Evolutionary conservation across 2,888 invertebrate genomes (phyloP), one percentile per base, ranked within the genome.

Genomic region (Sinhomidia bicolor): DNA sequence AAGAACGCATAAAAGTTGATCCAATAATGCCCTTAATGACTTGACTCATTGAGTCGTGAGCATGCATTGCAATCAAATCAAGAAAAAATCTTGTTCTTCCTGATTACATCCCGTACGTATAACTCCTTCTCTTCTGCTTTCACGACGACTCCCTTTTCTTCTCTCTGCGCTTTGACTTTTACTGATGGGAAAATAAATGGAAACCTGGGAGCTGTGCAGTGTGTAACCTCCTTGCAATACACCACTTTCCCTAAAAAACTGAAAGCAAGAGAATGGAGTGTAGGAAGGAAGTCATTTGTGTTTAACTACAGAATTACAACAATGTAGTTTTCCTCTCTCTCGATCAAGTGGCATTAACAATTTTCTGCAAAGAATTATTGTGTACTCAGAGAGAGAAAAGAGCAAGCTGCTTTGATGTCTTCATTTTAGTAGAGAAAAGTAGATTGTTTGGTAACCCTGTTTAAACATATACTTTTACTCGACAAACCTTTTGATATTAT

Each of bases 351-450:
- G 54, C 29, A 23, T 51, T 76, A 12, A 51, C 51, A 23, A 76
- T 76, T 76, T 76, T 29, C n/a, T n/a, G 54, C 74, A 78, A 44
- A 36, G 62, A 36, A 60, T 20, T 41, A 23, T 10, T 68, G 68
- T 68, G 51, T 44, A 82, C 68, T 82, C 65, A 71, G 41, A 44
- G 29, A 76, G 60, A 60, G n/a, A n/a, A 76, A 83, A 83, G 36
- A 71, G 78, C 51, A 85, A 85, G 85, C 68, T 85, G 32, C 85
- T 85, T 85, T 85, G 85, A 85, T 79, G 68, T 85, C 68, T 68
- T 78, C 65, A 62, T 85, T 62, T 85, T 41, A 23, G 47, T 44
- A 20, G 76, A 51, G 85, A 65, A 76, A 85, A 85, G 79, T 78
- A 85, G 14, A 85, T 68, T 85, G 78, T 85, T 85, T 85, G 78